Base-by-base conservation (phyloP, 2,113 vertebrate genomes). In the Cottus gobio region DNA sequence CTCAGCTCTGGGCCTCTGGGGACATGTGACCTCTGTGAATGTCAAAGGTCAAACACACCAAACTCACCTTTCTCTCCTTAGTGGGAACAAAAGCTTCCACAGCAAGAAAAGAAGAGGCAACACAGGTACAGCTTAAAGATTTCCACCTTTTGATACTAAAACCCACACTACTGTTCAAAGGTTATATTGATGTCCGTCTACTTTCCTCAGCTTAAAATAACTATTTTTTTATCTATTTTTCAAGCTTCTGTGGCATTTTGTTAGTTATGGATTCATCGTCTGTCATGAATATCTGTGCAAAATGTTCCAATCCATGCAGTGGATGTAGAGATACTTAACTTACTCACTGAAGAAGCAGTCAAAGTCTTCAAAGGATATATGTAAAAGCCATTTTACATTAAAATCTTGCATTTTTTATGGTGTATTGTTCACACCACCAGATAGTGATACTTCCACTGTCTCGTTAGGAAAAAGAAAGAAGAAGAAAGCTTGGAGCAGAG, bases 11-110 rank as follows among this genome's bases (percentile, higher is more conserved):
- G 63, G 67, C 85, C 87, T 71, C 56, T 30, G 64, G 84, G 79
- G 70, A 73, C 71, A 83, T 48, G 44, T 75, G 80, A 75, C 65
- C 71, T 8, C 71, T 11, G 31, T 54, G 34, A 3, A 39, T 24
- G 82, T 88, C 77, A 90, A 75, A 87, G 74, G 79, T 74, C 82
- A 90, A 83, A 81, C 71, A 67, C 81, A 88, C 86, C 30, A 73
- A 67, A 71, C 79, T 85, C 84, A 80, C 82, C 81, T 85, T 73
- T 70, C 73, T 58, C 31, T 63, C 58, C 54, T 44, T 42, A 28
- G 67, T 9, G 5, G 39, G 50, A 28, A 72, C 24, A 46, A n/a
- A 30, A 28, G 16, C 4, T 11, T 30, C 5, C 20, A 46, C 16
- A 26, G 15, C 7, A 36, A 63, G 39, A 31, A 31, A 24, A 39